Evolutionary conservation across 2,113 vertebrate species (phyloP).

Genomic region (Oncorhynchus gorbuscha): DNA sequence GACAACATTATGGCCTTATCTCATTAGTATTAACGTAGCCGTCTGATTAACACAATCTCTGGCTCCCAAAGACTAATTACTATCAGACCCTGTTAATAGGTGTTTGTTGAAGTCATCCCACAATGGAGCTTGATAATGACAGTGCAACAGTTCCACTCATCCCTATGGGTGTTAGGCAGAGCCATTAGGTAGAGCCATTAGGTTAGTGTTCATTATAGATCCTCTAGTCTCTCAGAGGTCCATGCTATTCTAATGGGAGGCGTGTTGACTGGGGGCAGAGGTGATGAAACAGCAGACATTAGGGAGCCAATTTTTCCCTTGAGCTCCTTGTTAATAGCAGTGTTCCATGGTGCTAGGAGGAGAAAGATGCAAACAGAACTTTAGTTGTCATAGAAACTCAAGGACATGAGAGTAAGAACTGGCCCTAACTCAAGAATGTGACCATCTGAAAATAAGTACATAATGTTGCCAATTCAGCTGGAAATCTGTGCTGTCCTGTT

Average conservation of each 20-base stretch:
- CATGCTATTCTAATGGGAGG: background rate
- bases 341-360: background rate
- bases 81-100: slow-evolving; percentile 23
- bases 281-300: slow-evolving; percentile 6
- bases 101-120: slow-evolving; percentile 21
- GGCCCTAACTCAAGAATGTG: background rate
- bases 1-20: background rate
- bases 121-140: slow-evolving; percentile 39
- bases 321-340: background rate
- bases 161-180: background rate
- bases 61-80: slow-evolving; percentile 45
- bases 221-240: background rate
- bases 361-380: background rate
- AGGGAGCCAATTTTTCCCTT: background rate
- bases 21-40: slow-evolving; percentile 27
- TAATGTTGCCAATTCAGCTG: background rate
- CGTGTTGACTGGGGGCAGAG: background rate
- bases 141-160: background rate
- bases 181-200: too few species aligned
- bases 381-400: too few species aligned
- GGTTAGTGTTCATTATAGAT: background rate
- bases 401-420: too few species aligned
- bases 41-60: slow-evolving; percentile 31
- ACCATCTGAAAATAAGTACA: background rate
- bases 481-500: too few species aligned